Evolutionary conservation across 1,140 invertebrate species (phyloP).

Genomic region (Bombus haemorrhoidalis): DNA sequence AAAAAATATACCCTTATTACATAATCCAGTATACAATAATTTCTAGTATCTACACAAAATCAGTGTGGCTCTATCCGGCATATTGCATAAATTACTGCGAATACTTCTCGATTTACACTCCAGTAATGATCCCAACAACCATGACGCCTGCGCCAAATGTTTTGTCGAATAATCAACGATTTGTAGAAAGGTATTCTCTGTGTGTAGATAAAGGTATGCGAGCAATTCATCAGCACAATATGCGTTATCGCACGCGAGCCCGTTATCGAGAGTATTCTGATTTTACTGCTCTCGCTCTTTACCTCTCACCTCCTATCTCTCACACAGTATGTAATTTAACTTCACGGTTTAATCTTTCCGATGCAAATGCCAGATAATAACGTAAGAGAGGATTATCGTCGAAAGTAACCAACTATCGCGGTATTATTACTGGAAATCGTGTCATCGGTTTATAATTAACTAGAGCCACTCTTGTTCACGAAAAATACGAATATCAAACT

Average conservation of each 20-base stretch:
- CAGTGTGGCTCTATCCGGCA: neutral
- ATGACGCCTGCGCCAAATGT: neutral
- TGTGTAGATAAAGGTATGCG: constrained; percentile 16
- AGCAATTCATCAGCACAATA: constrained; percentile 41
- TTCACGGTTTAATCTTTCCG: constrained; percentile 33
- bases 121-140: constrained; percentile 17
- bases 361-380: constrained; percentile 16
- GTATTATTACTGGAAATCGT: constrained; percentile 6
- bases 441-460: constrained; percentile 4
- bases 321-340: constrained; percentile 27
- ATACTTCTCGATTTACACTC: constrained; percentile 27
- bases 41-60: neutral
- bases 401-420: constrained; percentile 9
- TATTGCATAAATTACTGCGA: constrained; percentile 16
- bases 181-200: constrained; percentile 32
- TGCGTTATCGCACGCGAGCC: constrained; percentile 36
- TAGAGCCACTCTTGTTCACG: neutral
- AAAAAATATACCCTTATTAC: neutral
- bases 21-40: too few species aligned
- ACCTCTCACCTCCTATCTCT: neutral
- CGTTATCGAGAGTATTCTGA: constrained; percentile 38
- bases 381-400: neutral
- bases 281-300: neutral
- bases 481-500: too few species aligned
- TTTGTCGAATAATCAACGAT: constrained; percentile 49